These are phyloP conservation scores for Hippocampus barbouri DNA, from an alignment of 2,113 vertebrate genomes.

Conservation along the genomic window DNA sequence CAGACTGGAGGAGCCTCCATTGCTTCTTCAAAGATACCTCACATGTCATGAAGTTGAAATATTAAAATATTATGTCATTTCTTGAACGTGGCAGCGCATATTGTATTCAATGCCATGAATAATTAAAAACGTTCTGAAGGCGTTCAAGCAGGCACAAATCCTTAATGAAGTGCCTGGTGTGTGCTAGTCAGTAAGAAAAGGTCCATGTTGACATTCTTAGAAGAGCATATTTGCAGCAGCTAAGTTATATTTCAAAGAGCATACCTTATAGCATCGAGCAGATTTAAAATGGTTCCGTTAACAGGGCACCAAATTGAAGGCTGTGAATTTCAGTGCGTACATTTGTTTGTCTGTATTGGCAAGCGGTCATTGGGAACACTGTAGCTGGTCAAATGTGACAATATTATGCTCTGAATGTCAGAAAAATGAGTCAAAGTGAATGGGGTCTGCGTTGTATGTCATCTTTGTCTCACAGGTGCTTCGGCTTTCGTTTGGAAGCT, in stretches of 20 bases:
- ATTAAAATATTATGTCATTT: not conserved
- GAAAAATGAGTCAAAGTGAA: constrained; percentile 13
- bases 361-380: not conserved
- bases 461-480: constrained; percentile 72
- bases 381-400: not conserved
- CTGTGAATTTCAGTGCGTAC: not conserved
- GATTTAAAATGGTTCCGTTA: too few relatives aligned
- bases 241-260: not conserved
- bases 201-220: not conserved
- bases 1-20: not conserved
- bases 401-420: not conserved
- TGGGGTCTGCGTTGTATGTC: constrained; percentile 33
- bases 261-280: not conserved
- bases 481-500: constrained; percentile 83
- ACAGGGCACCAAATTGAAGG: too few relatives aligned
- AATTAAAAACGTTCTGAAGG: not conserved
- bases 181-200: not conserved
- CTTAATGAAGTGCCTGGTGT: not conserved
- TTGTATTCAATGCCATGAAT: not conserved
- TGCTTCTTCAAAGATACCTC: not conserved
- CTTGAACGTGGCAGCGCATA: not conserved
- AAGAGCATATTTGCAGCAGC: not conserved
- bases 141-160: not conserved
- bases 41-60: not conserved
- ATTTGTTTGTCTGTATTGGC: too few relatives aligned